Base-by-base conservation (phyloP, 2,888 invertebrate genomes). In the Aleiodes testaceus region DNA sequence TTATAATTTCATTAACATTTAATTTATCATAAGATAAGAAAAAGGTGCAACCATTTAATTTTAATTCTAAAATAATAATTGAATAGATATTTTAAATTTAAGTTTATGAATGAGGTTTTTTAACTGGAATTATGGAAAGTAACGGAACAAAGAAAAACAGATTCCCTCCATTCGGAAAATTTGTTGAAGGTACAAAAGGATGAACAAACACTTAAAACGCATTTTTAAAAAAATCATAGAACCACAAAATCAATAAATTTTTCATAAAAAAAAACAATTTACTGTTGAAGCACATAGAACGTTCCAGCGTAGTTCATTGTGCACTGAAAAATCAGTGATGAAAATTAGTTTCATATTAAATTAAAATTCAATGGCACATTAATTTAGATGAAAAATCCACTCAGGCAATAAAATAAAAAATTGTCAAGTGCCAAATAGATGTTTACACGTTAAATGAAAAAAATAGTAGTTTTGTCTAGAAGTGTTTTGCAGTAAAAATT, bases 361-460 rank as follows among this genome's bases (percentile, higher is more conserved):
- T 36, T 2, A 36, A 36, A 42, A n/a, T 59, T n/a, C 3, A 42
- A 18, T 59, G 59, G 59, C 42, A 59, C 42, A 42, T 36, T 59
- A 59, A 59, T 42, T 36, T 42, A 59, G 59, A 59, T n/a, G 42
- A 42, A 18, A 52, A 49, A 61, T 45, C 22, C 30, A 49, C 59
- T 52, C 20, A 50, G 45, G 59, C 47, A 55, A 55, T 53, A 71
- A 59, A 55, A 49, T 36, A 69, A 36, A 36, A n/a, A 53, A 53
- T 66, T 67, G 69, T 65, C 69, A 77, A 75, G 75, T 77, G 77
- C 77, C 77, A 77, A 77, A 76, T 72, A 73, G 64, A 69, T 70
- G 69, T 70, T 66, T 53, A 66, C 59, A 65, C 49, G 47, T 26
- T 50, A 42, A 68, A 63, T 50, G 52, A 67, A 53, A 63, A n/a